Evolutionary conservation across 2,113 vertebrate species (phyloP).

Genomic region (Haplochromis vanheusdeni): DNA sequence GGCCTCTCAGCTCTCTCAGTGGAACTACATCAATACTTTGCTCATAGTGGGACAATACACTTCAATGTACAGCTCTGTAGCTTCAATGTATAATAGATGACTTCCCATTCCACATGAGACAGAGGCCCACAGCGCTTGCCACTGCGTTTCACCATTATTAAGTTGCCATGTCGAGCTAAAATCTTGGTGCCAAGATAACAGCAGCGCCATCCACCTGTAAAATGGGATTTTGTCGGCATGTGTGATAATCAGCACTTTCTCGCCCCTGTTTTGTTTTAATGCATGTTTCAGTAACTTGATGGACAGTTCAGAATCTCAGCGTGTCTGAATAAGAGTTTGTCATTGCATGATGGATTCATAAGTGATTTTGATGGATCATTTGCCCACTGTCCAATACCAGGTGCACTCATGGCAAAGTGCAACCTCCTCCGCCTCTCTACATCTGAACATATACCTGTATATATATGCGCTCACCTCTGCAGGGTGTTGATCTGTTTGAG

Average conservation of each 20-base stretch:
- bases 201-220: not conserved
- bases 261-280: not conserved
- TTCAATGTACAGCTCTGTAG: not conserved
- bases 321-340: not conserved
- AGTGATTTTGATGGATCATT: not conserved
- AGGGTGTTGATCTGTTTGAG: not conserved
- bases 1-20: not conserved
- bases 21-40: not conserved
- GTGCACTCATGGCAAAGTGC: not conserved
- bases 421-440: not conserved
- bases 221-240: not conserved
- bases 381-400: not conserved
- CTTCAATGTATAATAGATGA: not conserved
- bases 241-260: not conserved
- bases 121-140: not conserved
- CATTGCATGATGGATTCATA: not conserved
- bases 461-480: not conserved
- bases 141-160: not conserved
- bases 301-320: not conserved
- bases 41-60: not conserved
- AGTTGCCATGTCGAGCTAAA: not conserved
- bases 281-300: not conserved
- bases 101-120: not conserved
- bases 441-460: not conserved
- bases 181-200: not conserved